Conservation (phyloP, 2,888 invertebrate genomes). For the Ptilodon capucinus region DNA sequence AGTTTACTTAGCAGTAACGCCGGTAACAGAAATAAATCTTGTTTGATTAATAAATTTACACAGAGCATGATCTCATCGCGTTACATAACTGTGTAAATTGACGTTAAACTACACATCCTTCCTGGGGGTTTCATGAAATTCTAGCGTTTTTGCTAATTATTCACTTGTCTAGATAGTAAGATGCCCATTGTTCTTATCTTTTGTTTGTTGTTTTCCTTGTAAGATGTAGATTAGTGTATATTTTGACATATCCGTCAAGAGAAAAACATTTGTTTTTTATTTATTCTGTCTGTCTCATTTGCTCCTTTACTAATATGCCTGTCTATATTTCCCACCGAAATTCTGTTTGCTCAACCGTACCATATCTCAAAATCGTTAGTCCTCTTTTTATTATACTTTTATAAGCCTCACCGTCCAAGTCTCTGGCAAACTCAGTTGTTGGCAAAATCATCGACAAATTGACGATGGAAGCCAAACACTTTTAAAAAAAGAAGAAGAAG, state of each 20-base stretch:
- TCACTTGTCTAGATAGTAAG: conserved; percentile 1
- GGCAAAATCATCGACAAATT: no score
- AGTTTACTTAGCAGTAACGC: background rate
- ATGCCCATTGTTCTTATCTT: background rate
- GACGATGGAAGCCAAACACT: no score
- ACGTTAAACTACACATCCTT: conserved; percentile 58
- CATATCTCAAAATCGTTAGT: no score
- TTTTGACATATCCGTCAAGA: background rate
- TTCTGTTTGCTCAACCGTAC: no score
- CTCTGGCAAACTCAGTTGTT: no score
- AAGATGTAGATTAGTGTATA: background rate
- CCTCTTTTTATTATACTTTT: no score
- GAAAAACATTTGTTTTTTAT: no score
- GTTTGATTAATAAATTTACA: conserved; percentile 43
- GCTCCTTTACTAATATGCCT: no score
- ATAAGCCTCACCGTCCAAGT: no score
- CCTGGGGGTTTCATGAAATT: conserved; percentile 20
- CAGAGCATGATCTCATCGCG: conserved; percentile 54
- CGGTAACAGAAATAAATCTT: conserved; percentile 15
- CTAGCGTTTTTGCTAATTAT: conserved; percentile 10
- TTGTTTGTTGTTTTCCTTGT: background rate
- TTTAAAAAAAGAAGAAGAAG: no score
- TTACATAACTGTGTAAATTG: conserved; percentile 57
- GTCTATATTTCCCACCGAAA: no score
- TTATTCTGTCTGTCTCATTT: no score